These are phyloP conservation scores for Drosophila lacicola DNA, from an alignment of 2,888 invertebrate species.

Conservation along the genomic window DNA sequence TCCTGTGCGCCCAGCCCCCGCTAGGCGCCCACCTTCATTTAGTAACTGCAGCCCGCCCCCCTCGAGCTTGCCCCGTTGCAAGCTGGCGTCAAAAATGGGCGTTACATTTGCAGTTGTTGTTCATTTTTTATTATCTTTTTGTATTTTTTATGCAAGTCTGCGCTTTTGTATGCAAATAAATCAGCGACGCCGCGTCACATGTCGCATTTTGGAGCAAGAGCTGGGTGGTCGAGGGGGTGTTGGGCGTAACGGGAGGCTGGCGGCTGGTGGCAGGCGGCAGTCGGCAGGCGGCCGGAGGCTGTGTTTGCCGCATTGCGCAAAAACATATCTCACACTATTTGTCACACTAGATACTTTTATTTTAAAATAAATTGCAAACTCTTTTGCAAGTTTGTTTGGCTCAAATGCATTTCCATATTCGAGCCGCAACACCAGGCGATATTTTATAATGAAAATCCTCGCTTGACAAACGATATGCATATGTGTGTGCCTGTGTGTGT, in stretches of 20 bases:
- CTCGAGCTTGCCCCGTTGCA: slow-evolving; percentile 22
- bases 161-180: slow-evolving; percentile 83
- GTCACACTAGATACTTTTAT: slow-evolving; percentile 81
- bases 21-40: slow-evolving; percentile 25
- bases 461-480: slow-evolving; percentile 55
- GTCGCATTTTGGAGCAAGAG: slow-evolving; percentile 56
- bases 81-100: slow-evolving; percentile 77
- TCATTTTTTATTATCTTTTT: slow-evolving; percentile 34
- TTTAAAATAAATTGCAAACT: slow-evolving; percentile 77
- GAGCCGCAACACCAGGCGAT: slow-evolving; percentile 57
- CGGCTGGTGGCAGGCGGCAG: slow-evolving; percentile 27
- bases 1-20: slow-evolving; percentile 11
- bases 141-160: slow-evolving; percentile 59
- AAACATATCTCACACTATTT: slow-evolving; percentile 82
- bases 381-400: slow-evolving; percentile 64
- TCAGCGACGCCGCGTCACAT: slow-evolving; percentile 77
- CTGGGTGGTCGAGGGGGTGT: background rate
- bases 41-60: slow-evolving; percentile 34
- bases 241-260: slow-evolving; percentile 1
- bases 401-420: slow-evolving; percentile 51
- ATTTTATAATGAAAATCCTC: slow-evolving; percentile 84
- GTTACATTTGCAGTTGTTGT: slow-evolving; percentile 52
- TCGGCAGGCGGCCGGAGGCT: slow-evolving; percentile 15
- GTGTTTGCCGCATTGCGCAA: slow-evolving; percentile 64
- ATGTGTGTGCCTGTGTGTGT: slow-evolving; percentile 21